Evolutionary conservation across 2,888 invertebrate species (phyloP).

Genomic region (Byasa hedistus): DNA sequence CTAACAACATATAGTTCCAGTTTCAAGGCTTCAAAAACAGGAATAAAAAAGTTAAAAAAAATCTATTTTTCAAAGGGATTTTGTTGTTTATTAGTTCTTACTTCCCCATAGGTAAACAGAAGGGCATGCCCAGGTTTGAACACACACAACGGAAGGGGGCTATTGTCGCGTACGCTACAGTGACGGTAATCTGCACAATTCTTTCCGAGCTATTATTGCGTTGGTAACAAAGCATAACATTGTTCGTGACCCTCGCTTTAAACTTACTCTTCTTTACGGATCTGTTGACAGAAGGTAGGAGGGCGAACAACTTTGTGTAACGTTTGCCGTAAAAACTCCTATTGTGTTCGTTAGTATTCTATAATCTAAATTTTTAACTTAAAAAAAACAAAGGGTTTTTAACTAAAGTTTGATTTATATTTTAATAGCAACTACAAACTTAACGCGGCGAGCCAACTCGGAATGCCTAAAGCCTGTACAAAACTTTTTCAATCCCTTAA

Average conservation of each 20-base stretch:
- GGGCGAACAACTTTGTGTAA: conserved; percentile 15
- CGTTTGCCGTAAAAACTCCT: neutral
- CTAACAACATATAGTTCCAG: no score
- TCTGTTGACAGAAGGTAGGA: conserved; percentile 5
- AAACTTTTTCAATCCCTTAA: conserved; percentile 1
- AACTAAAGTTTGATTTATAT: neutral
- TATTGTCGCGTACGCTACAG: conserved; percentile 51
- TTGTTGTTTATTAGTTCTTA: conserved; percentile 23
- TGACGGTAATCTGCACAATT: conserved; percentile 55
- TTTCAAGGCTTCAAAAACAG: no score
- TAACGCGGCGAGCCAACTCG: neutral
- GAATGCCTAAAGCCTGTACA: neutral
- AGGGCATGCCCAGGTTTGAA: conserved; percentile 32
- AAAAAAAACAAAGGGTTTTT: neutral
- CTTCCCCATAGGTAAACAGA: conserved; percentile 30
- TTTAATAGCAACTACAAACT: neutral
- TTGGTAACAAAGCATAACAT: conserved; percentile 59
- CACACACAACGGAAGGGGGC: conserved; percentile 44
- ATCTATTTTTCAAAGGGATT: neutral
- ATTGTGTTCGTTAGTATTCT: neutral
- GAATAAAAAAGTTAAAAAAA: neutral
- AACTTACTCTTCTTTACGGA: conserved; percentile 20
- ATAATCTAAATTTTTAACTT: neutral
- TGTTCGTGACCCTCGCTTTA: conserved; percentile 40
- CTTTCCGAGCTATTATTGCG: conserved; percentile 55